A percentile compares a stretch with the other conserved stretches of the same genome.
These are phyloP conservation scores for Mongoloraphidia duomilia DNA, from an alignment of 2,888 invertebrate species.

Conservation along the genomic window DNA sequence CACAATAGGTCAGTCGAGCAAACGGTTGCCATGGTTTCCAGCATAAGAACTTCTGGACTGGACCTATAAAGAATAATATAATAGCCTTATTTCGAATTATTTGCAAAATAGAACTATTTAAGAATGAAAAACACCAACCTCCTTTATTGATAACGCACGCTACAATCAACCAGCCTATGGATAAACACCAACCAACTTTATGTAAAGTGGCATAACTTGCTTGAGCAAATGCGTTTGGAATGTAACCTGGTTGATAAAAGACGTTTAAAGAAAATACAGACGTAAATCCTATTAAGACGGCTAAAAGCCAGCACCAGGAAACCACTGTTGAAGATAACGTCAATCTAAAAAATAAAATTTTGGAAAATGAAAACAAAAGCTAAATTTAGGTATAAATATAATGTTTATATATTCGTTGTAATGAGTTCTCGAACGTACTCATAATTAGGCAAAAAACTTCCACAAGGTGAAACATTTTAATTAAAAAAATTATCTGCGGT, in stretches of 20 bases:
- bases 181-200: slow-evolving; percentile 51
- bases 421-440: slow-evolving; percentile 5
- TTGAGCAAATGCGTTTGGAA: slow-evolving; percentile 42
- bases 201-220: slow-evolving; percentile 51
- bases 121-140: slow-evolving; percentile 27
- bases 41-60: slow-evolving; percentile 38
- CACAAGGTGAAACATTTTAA: background rate
- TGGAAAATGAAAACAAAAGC: background rate
- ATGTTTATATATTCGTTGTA: slow-evolving; percentile 1
- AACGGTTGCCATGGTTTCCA: slow-evolving; percentile 50
- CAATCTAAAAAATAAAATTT: slow-evolving; percentile 18
- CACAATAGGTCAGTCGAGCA: slow-evolving; percentile 55
- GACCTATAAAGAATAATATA: slow-evolving; percentile 28
- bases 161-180: slow-evolving; percentile 51
- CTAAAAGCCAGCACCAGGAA: slow-evolving; percentile 21
- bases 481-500: no score
- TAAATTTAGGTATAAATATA: slow-evolving; percentile 3
- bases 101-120: background rate
- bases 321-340: slow-evolving; percentile 20
- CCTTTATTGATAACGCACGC: slow-evolving; percentile 52
- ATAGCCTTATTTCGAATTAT: background rate
- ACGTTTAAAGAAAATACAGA: slow-evolving; percentile 47
- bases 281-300: slow-evolving; percentile 31
- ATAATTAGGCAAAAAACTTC: background rate
- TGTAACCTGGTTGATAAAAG: slow-evolving; percentile 47